Base-by-base conservation (phyloP, 2,888 invertebrate genomes). In the Orthonevra nobilis region DNA sequence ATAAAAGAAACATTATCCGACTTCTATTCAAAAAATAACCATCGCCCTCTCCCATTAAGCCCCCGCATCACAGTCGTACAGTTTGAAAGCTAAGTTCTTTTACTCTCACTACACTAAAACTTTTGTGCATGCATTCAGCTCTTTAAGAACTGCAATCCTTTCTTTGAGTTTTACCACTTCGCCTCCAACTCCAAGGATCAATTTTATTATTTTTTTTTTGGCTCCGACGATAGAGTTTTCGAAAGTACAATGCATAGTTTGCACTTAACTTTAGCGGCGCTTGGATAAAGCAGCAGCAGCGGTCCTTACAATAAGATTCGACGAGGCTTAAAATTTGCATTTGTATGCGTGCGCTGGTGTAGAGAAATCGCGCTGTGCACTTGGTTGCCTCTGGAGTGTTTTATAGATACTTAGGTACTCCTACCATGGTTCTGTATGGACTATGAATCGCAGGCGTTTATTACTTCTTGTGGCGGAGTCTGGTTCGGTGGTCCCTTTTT, bases 251-350 rank as follows among this genome's bases (percentile, higher is more conserved):
- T 69, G 69, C 69, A 69, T 50, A 42, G 69, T 60, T 69, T 69
- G 69, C 69, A 69, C 69, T 69, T 69, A 60, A 69, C 69, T 69
- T 60, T 42, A 60, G 60, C n/a, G n/a, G n/a, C 52, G 42, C 60
- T 60, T 50, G 44, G 69, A 69, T 48, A 46, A 46, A 66, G 60
- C 58, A 50, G 26, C 28, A 66, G 60, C 58, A 50, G 26, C 28
- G 46, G 46, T 38, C 60, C 60, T 42, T 60, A 69, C 69, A 69
- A 69, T 69, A 60, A 23, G 48, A 60, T 40, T 36, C 69, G 38
- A 50, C 60, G 50, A n/a, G 50, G 42, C 60, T 69, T 52, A 52
- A 60, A 60, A 69, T 69, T 69, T 69, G 69, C 69, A 69, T 69
- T 69, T 52, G 69, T 34, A 7, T 60, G 42, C n/a, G 69, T 50